Conservation (phyloP, 2,888 invertebrate genomes). For the Rhorus exstirpatorius region DNA sequence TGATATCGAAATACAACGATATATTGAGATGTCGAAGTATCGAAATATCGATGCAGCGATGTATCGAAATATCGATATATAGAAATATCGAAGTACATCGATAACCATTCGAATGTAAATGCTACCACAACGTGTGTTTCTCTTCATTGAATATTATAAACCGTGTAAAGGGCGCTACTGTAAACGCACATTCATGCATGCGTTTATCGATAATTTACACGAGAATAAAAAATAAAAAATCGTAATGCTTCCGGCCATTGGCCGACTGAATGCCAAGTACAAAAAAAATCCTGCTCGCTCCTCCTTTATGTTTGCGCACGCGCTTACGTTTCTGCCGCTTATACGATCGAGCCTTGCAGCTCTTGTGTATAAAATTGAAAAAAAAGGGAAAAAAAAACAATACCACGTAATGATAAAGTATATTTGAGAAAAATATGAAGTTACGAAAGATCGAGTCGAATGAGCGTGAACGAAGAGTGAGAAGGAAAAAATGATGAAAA, state of each 20-base stretch:
- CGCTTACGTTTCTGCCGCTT: constrained; percentile 42
- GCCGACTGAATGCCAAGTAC: constrained; percentile 73
- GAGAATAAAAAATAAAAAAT: constrained; percentile 52
- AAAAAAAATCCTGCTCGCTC: constrained; percentile 64
- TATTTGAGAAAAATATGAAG: background rate
- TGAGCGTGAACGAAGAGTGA: background rate
- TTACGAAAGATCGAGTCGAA: background rate
- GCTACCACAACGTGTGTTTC: too few relatives aligned
- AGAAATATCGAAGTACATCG: background rate
- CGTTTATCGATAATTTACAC: constrained; percentile 26
- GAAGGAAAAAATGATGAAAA: background rate
- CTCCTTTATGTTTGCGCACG: too few relatives aligned
- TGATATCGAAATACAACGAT: constrained; percentile 14
- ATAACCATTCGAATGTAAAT: too few relatives aligned
- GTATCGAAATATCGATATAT: too few relatives aligned
- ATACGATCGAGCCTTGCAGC: constrained; percentile 54
- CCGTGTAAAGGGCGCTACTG: background rate
- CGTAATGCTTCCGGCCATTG: constrained; percentile 72
- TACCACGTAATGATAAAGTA: constrained; percentile 22
- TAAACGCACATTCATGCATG: background rate
- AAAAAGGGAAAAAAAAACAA: background rate
- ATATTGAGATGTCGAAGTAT: background rate
- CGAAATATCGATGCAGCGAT: too few relatives aligned
- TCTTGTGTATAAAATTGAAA: constrained; percentile 56
- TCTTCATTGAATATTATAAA: constrained; percentile 15